A percentile compares a stretch with the other conserved stretches of the same genome.
Evolutionary conservation across 1,140 invertebrate genomes (phyloP).

Genomic region (Ceratina japonica): DNA sequence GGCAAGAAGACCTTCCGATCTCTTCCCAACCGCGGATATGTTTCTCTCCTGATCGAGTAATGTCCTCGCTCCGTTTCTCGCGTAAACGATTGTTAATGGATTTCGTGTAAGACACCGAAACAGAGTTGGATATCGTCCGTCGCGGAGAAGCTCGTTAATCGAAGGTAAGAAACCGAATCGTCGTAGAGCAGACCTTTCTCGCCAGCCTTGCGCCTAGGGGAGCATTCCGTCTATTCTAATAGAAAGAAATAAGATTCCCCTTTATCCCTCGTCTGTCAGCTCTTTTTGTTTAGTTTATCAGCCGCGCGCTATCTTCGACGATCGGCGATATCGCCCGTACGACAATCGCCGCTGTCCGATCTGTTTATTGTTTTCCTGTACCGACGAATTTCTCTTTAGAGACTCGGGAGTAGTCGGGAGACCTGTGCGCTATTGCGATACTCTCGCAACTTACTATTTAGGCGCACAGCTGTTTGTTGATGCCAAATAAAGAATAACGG

Average conservation of each 20-base stretch:
- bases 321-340: background rate
- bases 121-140: constrained; percentile 48
- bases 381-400: no score
- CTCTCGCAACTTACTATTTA: no score
- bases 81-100: constrained; percentile 49
- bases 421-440: no score
- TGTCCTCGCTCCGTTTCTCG: constrained; percentile 8
- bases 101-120: constrained; percentile 53
- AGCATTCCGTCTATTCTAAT: background rate
- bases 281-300: background rate
- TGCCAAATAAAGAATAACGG: no score
- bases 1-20: background rate
- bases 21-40: constrained; percentile 24
- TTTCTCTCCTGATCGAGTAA: constrained; percentile 26
- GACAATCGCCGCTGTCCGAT: no score
- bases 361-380: no score
- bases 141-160: constrained; percentile 51
- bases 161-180: constrained; percentile 54
- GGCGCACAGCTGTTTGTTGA: no score
- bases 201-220: background rate
- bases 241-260: background rate
- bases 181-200: constrained; percentile 10
- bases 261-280: no score
- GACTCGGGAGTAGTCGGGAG: no score
- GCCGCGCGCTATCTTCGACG: background rate